These are phyloP conservation scores for Gymnoscopelus braueri DNA, from an alignment of 2,797 vertebrate genomes.

Conservation along the genomic window DNA sequence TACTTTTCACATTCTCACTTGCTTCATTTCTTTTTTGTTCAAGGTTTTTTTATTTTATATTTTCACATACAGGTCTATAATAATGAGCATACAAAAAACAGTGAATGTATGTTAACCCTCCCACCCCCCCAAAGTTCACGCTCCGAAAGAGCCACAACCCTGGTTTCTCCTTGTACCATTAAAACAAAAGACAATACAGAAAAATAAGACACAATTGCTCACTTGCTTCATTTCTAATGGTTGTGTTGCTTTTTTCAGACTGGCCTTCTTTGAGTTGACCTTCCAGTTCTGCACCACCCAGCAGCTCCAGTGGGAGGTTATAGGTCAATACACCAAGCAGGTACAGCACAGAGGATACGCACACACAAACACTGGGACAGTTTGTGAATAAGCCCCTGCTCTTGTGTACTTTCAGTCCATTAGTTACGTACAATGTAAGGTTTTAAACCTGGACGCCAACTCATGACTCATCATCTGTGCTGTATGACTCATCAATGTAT, in stretches of 20 bases:
- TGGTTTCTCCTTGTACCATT: too few species aligned
- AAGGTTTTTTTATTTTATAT: too few species aligned
- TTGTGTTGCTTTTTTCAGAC: slow-evolving; percentile 69
- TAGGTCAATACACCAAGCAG: slow-evolving; percentile 97
- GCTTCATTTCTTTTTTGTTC: too few species aligned
- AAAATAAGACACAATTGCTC: too few species aligned
- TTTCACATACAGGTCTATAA: too few species aligned
- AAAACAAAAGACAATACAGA: too few species aligned
- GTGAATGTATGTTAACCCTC: too few species aligned
- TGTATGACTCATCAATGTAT: background rate
- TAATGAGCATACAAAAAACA: too few species aligned
- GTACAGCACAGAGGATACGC: slow-evolving; percentile 63
- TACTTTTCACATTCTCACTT: background rate
- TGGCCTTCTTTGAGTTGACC: slow-evolving; percentile 92
- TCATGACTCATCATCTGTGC: background rate
- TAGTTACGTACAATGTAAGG: background rate
- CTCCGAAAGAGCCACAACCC: too few species aligned
- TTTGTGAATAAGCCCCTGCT: too few species aligned
- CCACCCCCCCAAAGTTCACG: too few species aligned
- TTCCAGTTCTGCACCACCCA: slow-evolving; percentile 93
- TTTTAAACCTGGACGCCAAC: background rate
- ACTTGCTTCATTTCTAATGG: background rate
- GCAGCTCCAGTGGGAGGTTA: slow-evolving; percentile 90
- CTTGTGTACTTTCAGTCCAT: background rate
- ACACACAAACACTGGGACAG: background rate